phyloP scores from a whole-genome alignment of 1,140 invertebrate genomes.

The Drosophila sechellia region DNA sequence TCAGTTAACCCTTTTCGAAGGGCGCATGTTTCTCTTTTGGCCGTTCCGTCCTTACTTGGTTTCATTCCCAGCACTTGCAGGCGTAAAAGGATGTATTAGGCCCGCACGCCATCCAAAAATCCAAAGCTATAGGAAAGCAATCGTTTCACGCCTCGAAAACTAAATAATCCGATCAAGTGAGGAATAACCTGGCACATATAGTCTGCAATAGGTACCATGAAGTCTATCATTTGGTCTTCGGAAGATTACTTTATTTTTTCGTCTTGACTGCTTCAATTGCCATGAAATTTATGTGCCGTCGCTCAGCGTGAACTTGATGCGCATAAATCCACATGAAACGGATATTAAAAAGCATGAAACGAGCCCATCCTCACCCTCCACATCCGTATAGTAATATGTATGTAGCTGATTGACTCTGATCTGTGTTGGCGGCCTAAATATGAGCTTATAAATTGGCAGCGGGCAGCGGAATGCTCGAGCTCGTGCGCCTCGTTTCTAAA shows the following conservation, averaged over 20 bases:
- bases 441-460: slow-evolving; percentile 71
- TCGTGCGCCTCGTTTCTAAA: neutral
- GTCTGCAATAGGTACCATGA: neutral
- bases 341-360: slow-evolving; percentile 78
- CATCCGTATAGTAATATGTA: slow-evolving; percentile 59
- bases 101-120: too few species aligned
- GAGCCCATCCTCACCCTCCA: slow-evolving; percentile 36
- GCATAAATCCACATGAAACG: slow-evolving; percentile 80
- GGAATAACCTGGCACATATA: too few species aligned
- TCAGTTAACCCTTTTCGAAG: slow-evolving; percentile 64
- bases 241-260: neutral
- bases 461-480: slow-evolving; percentile 11
- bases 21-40: slow-evolving; percentile 23
- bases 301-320: slow-evolving; percentile 79
- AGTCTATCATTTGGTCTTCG: neutral
- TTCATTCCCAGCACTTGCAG: neutral
- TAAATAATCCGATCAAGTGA: too few species aligned
- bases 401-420: slow-evolving; percentile 74
- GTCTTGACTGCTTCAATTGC: slow-evolving; percentile 63
- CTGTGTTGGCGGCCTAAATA: slow-evolving; percentile 57
- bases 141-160: too few species aligned
- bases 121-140: too few species aligned
- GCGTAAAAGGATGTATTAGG: neutral
- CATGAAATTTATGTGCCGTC: slow-evolving; percentile 76
- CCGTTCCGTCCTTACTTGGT: slow-evolving; percentile 14